phyloP scores from a whole-genome alignment of 2,888 invertebrate genomes.

The Phorcus lineatus region DNA sequence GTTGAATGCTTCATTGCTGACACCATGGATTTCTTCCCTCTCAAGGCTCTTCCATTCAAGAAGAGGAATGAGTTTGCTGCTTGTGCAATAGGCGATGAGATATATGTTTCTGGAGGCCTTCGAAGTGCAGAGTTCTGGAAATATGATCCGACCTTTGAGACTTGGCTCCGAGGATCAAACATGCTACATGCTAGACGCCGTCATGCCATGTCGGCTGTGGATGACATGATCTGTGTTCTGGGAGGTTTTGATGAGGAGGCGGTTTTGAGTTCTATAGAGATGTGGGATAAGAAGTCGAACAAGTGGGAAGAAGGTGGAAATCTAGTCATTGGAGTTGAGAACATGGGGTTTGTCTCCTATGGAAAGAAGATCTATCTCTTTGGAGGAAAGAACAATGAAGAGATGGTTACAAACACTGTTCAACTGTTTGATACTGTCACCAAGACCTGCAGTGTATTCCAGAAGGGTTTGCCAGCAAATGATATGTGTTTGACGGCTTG shows the following conservation, averaged over 20 bases:
- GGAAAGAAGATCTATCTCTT: conserved; percentile 65
- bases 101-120: conserved; percentile 68
- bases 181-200: conserved; percentile 63
- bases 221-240: conserved; percentile 65
- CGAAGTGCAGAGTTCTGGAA: conserved; percentile 71
- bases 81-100: conserved; percentile 65
- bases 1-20: conserved; percentile 65
- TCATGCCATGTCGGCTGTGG: conserved; percentile 69
- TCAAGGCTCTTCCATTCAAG: conserved; percentile 66
- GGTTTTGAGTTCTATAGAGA: conserved; percentile 65
- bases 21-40: conserved; percentile 56
- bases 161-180: conserved; percentile 64
- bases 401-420: conserved; percentile 67
- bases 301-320: conserved; percentile 61
- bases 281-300: conserved; percentile 61
- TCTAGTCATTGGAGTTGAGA: conserved; percentile 66
- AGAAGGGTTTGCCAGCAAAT: conserved; percentile 61
- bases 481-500: conserved; percentile 70
- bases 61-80: conserved; percentile 69
- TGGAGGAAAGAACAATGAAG: conserved; percentile 70
- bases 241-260: conserved; percentile 70
- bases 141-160: conserved; percentile 66
- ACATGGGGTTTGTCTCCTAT: conserved; percentile 68
- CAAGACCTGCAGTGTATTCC: conserved; percentile 52
- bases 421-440: conserved; percentile 66